Conservation (phyloP, 2,888 invertebrate genomes). For the Agonopterix arenella region DNA sequence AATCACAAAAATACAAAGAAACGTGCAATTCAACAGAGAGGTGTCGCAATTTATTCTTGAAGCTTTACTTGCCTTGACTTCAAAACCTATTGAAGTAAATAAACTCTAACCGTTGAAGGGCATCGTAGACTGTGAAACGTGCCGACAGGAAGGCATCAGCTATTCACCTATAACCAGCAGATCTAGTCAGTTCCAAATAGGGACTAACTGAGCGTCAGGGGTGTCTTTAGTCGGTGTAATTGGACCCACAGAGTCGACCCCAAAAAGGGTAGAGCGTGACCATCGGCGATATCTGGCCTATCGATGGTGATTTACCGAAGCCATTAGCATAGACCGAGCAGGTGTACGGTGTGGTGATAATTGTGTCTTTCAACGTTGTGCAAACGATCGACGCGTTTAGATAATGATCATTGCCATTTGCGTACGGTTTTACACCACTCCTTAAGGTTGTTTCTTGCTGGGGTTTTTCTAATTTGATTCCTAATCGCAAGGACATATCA, state of each 20-base stretch:
- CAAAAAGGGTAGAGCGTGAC: conserved; percentile 23
- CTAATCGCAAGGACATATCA: too few relatives aligned
- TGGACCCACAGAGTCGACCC: conserved; percentile 17
- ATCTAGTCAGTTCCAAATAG: conserved; percentile 5
- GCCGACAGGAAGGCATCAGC: conserved; percentile 4
- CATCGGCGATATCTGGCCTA: conserved; percentile 20
- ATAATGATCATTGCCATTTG: conserved; percentile 48
- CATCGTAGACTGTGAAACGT: not conserved
- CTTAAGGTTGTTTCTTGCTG: too few relatives aligned
- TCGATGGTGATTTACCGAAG: conserved; percentile 23
- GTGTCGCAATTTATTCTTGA: conserved; percentile 16
- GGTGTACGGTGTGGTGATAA: conserved; percentile 46
- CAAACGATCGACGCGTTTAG: conserved; percentile 48
- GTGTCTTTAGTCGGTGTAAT: conserved; percentile 16
- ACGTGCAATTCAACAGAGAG: conserved; percentile 13
- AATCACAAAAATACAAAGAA: conserved; percentile 18
- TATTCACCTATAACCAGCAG: conserved; percentile 1
- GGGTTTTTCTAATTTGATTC: too few relatives aligned
- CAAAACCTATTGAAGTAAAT: conserved; percentile 11
- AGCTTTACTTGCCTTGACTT: conserved; percentile 14
- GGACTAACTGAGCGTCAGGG: conserved; percentile 5
- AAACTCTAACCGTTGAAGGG: not conserved
- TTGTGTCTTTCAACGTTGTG: conserved; percentile 39
- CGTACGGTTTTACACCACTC: conserved; percentile 17
- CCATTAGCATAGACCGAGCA: conserved; percentile 40